phyloP scores from a whole-genome alignment of 2,888 invertebrate species.

The Nemotelus pantherinus region DNA sequence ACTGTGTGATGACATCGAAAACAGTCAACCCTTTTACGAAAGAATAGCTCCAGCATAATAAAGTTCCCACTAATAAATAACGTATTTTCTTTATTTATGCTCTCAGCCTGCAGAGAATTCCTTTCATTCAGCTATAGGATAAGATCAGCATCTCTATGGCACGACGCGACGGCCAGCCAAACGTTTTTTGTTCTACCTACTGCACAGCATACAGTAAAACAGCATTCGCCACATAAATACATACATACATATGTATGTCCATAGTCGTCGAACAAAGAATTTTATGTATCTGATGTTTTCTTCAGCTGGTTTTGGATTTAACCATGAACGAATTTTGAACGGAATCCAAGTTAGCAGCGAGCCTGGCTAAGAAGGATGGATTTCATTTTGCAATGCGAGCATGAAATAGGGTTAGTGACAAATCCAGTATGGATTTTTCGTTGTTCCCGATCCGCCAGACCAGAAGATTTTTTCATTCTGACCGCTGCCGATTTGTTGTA shows the following conservation, averaged over 20 bases:
- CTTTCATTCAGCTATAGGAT: background rate
- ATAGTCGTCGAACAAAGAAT: background rate
- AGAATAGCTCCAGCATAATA: background rate
- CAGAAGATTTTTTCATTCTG: conserved; percentile 4
- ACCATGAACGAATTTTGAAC: conserved; percentile 5
- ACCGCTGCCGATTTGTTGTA: conserved; percentile 11
- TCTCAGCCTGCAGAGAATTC: conserved; percentile 21
- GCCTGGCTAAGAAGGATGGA: conserved; percentile 21
- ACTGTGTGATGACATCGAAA: background rate
- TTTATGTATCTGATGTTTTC: background rate
- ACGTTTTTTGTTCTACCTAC: no score
- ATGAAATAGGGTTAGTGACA: conserved; percentile 21
- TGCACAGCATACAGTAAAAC: no score
- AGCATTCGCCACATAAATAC: no score
- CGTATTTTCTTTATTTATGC: conserved; percentile 42
- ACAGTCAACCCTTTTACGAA: conserved; percentile 13
- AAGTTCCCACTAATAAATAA: conserved; percentile 36
- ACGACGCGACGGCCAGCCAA: no score
- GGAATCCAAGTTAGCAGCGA: conserved; percentile 19
- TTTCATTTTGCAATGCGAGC: conserved; percentile 27
- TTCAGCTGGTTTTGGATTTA: background rate
- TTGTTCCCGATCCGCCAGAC: background rate
- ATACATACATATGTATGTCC: no score
- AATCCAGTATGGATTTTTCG: conserved; percentile 7
- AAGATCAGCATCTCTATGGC: no score